Evolutionary conservation across 2,113 vertebrate species (phyloP).

Genomic region (Cephalopholis sonnerati): DNA sequence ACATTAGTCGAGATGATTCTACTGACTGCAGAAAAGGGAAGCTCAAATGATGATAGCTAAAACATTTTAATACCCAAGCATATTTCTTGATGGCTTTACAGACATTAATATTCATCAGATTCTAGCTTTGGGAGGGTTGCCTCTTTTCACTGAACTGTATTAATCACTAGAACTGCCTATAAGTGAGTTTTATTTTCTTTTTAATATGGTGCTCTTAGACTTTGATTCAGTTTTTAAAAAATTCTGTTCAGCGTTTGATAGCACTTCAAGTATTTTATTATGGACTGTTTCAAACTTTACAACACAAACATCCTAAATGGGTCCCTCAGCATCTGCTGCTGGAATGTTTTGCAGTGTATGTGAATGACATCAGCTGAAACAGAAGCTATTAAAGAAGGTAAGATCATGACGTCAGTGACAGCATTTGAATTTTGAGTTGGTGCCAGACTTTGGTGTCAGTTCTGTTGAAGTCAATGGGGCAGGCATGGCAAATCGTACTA

Average conservation of each 20-base stretch:
- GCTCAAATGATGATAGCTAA: constrained; percentile 26
- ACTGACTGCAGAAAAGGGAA: constrained; percentile 12
- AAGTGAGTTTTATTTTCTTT: not conserved
- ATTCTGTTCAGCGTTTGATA: not conserved
- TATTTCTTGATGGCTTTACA: constrained; percentile 44
- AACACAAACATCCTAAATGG: too few relatives aligned
- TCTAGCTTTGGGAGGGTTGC: not conserved
- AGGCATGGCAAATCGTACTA: too few relatives aligned
- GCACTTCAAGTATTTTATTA: not conserved
- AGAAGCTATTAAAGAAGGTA: too few relatives aligned
- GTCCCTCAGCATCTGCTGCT: too few relatives aligned
- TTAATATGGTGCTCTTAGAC: not conserved
- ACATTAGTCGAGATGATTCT: constrained; percentile 28
- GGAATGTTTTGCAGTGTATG: too few relatives aligned
- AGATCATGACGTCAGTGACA: too few relatives aligned
- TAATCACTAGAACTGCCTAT: not conserved
- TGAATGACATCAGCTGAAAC: too few relatives aligned
- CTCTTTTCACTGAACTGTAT: not conserved
- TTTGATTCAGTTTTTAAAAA: not conserved
- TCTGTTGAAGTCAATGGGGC: too few relatives aligned
- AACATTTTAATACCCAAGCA: constrained; percentile 9
- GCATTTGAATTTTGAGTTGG: too few relatives aligned
- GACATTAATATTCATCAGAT: constrained; percentile 3
- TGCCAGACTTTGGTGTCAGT: too few relatives aligned
- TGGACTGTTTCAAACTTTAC: too few relatives aligned